Evolutionary conservation across 2,888 invertebrate genomes (phyloP), one percentile per base, ranked within the genome.

Genomic region (Leptothorax acervorum): DNA sequence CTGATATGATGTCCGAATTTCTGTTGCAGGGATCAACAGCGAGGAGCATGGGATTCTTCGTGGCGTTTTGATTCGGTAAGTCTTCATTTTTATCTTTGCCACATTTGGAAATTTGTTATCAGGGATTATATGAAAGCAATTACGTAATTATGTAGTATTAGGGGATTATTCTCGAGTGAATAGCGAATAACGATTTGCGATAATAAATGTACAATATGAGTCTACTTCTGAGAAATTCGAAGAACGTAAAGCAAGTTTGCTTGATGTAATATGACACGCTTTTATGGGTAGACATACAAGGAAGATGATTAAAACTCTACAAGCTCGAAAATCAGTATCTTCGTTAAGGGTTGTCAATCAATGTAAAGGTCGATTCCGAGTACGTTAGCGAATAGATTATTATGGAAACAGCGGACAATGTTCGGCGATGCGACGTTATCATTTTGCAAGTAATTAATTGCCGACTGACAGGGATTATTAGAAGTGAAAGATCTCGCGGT

Each of bases 21-120:
- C 82, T 85, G 85, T 92, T 92, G 31, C 90, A 90, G 89, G 83
- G 83, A 86, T 87, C 86, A 85, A 55, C 74, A 65, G 75, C 71
- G 71, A 87, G 86, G 75, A 86, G 85, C 81, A 91, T 89, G 91
- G 87, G 85, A 86, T 86, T 84, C 70, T 84, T 90, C 87, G 84
- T 85, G 85, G 87, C 86, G 68, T 89, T 88, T 89, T 91, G 92
- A 92, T 90, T 92, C 85, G 92, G 91, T 92, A 88, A 93, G 93
- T 88, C 57, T 28, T 60, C 11, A 82, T 83, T 85, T 75, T 79
- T 12, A 48, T 45, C 28, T 42, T 31, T 73, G 2, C 8, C 42
- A 12, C 3, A 23, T 23, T 71, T 2, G 3, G 6, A 57, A 79
- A 57, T 39, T 42, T 12, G 2, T 55, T 62, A 12, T 23, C 35